A percentile compares a stretch with the other conserved stretches of the same genome.
phyloP scores from a whole-genome alignment of 2,888 invertebrate species.

The Trissoscelio sp. region DNA sequence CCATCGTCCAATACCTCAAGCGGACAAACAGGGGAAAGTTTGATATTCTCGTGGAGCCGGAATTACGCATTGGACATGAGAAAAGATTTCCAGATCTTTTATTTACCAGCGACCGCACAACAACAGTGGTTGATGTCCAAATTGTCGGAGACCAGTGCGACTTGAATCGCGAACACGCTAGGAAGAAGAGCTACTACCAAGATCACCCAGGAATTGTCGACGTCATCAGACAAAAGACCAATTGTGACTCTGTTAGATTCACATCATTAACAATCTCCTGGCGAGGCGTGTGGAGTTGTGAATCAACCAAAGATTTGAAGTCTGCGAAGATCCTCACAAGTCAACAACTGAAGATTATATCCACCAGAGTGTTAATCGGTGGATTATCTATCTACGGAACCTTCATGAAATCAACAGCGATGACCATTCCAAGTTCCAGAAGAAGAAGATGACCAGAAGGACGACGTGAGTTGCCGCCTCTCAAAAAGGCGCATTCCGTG shows the following conservation, averaged over 20 bases:
- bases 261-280: conserved; percentile 63
- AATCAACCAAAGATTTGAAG: too few species aligned
- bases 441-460: too few species aligned
- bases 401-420: conserved; percentile 13
- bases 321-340: background rate
- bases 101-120: background rate
- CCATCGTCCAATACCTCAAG: too few species aligned
- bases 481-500: too few species aligned
- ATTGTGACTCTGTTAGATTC: background rate
- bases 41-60: conserved; percentile 71
- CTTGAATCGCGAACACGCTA: conserved; percentile 12
- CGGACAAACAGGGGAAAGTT: too few species aligned
- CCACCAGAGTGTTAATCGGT: conserved; percentile 44
- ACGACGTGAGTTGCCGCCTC: too few species aligned
- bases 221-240: background rate
- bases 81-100: conserved; percentile 59
- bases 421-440: too few species aligned
- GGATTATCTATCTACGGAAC: background rate
- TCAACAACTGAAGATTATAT: conserved; percentile 38
- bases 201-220: background rate
- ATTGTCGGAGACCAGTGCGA: conserved; percentile 55
- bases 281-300: conserved; percentile 62
- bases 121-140: conserved; percentile 62
- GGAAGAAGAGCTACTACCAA: conserved; percentile 17
- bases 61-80: conserved; percentile 62